Base-by-base conservation (phyloP, 1,140 invertebrate genomes). In the Leptopilina clavipes region DNA sequence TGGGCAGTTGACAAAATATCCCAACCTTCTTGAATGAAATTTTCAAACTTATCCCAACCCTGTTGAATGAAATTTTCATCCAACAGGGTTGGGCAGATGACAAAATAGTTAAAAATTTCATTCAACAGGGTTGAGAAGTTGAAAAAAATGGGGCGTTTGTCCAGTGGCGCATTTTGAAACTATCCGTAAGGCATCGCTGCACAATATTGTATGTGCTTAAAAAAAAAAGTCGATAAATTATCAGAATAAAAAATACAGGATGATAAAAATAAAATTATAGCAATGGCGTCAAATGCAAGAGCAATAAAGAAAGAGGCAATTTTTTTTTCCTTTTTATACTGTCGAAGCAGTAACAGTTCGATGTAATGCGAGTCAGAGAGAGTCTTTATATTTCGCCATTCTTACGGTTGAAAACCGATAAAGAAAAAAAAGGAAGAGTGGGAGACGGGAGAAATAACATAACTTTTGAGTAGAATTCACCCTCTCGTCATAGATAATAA, bases 401-500 rank as follows among this genome's bases (percentile, higher is more conserved):
- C 59, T 65, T 65, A 65, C 22, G 25, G 25, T n/a, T n/a, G 12
- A n/a, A 65, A 31, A 31, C 59, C 59, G 25, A 65, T 65, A 65
- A 65, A n/a, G n/a, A n/a, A 65, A 59, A 31, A 52, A 40, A 40
- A 40, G 37, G 9, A 9, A 40, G 6, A 40, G 0, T 3, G 6
- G 7, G 9, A 40, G 9, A 6, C 6, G 3, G 59, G 25, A 65
- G 59, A 65, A 65, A 65, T 31, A 8, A 65, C 59, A 65, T 65
- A 65, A 65, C 22, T 11, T 31, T 65, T 65, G 22, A 65, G 59
- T n/a, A 25, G 11, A n/a, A 31, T 8, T 22, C n/a, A n/a, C n/a
- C 14, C 25, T 65, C 10, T 19, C 8, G 73, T 59, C 25, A 31
- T 45, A 59, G 76, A 74, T 74, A 77, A 77, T 77, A 77, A 77